Evolutionary conservation across 2,888 invertebrate genomes (phyloP).

Genomic region (Teleogryllus oceanicus): DNA sequence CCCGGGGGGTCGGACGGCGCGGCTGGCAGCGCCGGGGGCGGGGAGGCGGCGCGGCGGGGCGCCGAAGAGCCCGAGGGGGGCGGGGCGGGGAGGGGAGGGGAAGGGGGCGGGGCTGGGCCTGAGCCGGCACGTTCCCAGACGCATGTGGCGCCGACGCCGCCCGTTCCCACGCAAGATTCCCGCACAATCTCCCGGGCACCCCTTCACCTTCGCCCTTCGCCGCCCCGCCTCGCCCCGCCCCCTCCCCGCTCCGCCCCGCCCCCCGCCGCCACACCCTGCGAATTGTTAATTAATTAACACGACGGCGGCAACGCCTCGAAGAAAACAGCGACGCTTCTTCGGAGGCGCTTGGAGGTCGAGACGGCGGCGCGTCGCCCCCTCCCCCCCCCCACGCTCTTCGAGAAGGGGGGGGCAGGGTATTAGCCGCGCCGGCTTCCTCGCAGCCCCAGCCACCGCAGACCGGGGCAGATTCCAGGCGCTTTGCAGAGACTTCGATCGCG

Average conservation of each 20-base stretch:
- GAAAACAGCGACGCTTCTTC: conserved; percentile 6
- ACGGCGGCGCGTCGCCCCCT: background rate
- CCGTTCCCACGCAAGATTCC: conserved; percentile 1
- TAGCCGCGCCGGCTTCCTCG: too few species aligned
- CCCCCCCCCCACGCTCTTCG: too few species aligned
- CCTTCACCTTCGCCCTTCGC: background rate
- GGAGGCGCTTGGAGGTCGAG: background rate
- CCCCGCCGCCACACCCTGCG: background rate
- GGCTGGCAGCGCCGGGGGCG: background rate
- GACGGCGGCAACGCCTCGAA: background rate
- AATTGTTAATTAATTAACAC: conserved; percentile 12
- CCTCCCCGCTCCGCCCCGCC: background rate
- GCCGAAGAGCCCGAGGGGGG: background rate
- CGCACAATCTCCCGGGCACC: background rate
- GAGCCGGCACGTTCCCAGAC: conserved; percentile 18
- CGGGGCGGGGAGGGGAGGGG: background rate
- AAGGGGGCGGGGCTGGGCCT: background rate
- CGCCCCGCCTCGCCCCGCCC: background rate
- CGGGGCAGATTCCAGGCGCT: too few species aligned
- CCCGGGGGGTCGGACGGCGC: background rate
- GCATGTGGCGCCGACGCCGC: background rate
- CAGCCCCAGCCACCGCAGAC: too few species aligned
- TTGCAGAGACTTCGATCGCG: too few species aligned
- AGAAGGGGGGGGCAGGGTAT: background rate
- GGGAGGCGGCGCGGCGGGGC: background rate